Percentiles rank a stretch among this genome's conserved stretches.
Conservation (phyloP, 2,888 invertebrate species). For the Drosophila testacea region DNA sequence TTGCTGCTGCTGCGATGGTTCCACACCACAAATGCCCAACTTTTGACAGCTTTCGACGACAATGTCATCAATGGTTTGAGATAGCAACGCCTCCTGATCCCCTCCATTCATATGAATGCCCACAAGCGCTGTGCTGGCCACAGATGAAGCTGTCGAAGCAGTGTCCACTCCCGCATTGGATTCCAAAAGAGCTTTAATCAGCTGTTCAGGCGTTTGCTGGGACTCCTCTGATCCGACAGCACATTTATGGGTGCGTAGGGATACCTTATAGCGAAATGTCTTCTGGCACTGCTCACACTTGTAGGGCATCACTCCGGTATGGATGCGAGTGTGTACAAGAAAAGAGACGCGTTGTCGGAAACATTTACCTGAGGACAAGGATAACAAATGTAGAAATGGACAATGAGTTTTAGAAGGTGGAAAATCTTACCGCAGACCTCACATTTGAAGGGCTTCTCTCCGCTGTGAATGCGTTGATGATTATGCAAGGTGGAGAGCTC, state of each 20-base stretch:
- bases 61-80: conserved; percentile 84
- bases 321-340: conserved; percentile 93
- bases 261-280: conserved; percentile 94
- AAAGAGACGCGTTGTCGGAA: conserved; percentile 95
- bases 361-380: conserved; percentile 89
- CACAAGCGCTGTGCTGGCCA: conserved; percentile 84
- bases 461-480: conserved; percentile 91
- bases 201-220: conserved; percentile 75
- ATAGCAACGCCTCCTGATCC: conserved; percentile 78
- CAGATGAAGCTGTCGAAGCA: conserved; percentile 83
- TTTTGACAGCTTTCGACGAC: conserved; percentile 84
- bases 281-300: conserved; percentile 92
- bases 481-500: conserved; percentile 94
- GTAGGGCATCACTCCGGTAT: conserved; percentile 94
- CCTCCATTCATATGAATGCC: conserved; percentile 45
- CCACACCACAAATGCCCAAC: conserved; percentile 81
- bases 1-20: conserved; percentile 27
- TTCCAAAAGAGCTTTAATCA: conserved; percentile 81
- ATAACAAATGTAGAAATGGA: background rate
- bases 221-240: conserved; percentile 36
- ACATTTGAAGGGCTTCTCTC: conserved; percentile 94
- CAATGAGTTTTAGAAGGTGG: too few relatives aligned
- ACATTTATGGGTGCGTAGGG: conserved; percentile 93
- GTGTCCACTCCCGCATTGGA: conserved; percentile 40
- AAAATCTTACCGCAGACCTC: conserved; percentile 91